Percentiles rank a stretch among this genome's conserved stretches.
Conservation (phyloP, 2,888 invertebrate species). For the Epiperipatus broadwayi region DNA sequence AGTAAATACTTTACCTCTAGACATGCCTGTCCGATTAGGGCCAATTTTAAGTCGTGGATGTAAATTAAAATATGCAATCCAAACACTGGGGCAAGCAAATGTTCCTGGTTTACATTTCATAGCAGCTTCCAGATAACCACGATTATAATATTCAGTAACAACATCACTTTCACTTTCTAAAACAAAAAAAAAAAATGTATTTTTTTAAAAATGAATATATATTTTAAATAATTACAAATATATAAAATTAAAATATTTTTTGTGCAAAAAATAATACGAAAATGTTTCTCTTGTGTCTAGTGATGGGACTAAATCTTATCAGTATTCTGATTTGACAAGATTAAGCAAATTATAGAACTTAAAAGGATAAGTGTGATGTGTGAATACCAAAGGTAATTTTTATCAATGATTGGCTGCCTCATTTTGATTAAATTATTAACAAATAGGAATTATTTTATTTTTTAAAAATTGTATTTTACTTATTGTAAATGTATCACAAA, state of each 20-base stretch:
- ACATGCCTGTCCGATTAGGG: constrained; percentile 18
- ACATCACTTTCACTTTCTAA: constrained; percentile 5
- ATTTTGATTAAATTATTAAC: too few species aligned
- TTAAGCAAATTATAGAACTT: too few species aligned
- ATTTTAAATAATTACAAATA: constrained; percentile 10
- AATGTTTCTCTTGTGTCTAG: too few species aligned
- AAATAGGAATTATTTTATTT: too few species aligned
- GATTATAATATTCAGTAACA: constrained; percentile 13
- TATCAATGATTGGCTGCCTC: too few species aligned
- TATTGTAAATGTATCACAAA: too few species aligned
- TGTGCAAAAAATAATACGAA: too few species aligned
- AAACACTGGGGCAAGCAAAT: constrained; percentile 52
- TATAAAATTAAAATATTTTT: not conserved
- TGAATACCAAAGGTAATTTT: too few species aligned
- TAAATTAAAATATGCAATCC: constrained; percentile 45
- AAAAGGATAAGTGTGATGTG: too few species aligned
- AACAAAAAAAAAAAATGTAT: constrained; percentile 9
- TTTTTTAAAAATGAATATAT: not conserved
- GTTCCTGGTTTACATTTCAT: constrained; percentile 41
- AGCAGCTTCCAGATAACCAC: constrained; percentile 28
- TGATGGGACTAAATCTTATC: too few species aligned
- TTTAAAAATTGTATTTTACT: too few species aligned
- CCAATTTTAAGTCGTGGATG: constrained; percentile 45
- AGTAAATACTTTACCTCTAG: constrained; percentile 21
- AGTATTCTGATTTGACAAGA: too few species aligned